Percentiles rank a stretch among this genome's conserved stretches.
Conservation (phyloP, 2,797 vertebrate genomes). For the Platalea minor region DNA sequence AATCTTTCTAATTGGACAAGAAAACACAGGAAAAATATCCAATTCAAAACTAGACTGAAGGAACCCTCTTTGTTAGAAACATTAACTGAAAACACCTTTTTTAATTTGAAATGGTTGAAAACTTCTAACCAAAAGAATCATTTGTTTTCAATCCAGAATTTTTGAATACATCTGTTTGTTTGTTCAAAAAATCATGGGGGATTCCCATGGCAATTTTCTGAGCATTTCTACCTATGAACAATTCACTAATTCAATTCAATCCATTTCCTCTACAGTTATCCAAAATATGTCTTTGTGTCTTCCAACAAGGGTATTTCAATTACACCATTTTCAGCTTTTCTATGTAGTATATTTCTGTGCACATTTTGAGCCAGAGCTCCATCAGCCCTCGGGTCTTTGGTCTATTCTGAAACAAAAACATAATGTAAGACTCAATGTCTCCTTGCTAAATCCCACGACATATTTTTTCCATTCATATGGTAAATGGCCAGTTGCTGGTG, state of each 20-base stretch:
- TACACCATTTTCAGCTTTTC: not conserved
- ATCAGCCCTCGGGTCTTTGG: not conserved
- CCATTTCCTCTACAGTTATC: not conserved
- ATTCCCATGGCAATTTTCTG: not conserved
- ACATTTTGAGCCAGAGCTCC: not conserved
- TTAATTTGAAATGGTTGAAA: not conserved
- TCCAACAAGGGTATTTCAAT: not conserved
- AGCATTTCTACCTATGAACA: not conserved
- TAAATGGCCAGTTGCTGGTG: not conserved
- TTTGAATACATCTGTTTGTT: not conserved
- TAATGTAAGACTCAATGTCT: not conserved
- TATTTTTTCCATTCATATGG: not conserved
- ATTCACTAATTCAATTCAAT: not conserved
- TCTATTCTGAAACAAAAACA: not conserved
- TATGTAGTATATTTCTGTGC: not conserved
- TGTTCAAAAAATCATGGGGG: not conserved
- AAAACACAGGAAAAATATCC: not conserved
- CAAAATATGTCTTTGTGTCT: not conserved
- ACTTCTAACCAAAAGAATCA: not conserved
- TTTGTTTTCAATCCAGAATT: not conserved
- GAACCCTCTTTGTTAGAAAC: not conserved
- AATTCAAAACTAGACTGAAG: not conserved
- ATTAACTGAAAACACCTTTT: not conserved
- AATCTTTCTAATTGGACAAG: not conserved
- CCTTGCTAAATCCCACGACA: not conserved